Conservation (phyloP, 2,888 invertebrate genomes). For the Cacoxenus indagator region DNA sequence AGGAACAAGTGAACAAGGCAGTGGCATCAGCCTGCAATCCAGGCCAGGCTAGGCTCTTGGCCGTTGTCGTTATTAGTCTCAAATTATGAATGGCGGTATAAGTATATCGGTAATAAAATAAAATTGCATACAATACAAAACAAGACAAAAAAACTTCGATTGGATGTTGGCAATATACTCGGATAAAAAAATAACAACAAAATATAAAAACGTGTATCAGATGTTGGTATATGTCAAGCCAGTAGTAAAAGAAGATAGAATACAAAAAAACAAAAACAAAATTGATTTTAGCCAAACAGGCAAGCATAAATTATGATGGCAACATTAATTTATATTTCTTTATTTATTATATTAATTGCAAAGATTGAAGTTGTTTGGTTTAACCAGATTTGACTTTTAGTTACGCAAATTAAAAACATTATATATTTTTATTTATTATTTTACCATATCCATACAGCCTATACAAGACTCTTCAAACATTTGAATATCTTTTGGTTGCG, state of each 20-base stretch:
- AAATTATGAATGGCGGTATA: slow-evolving; percentile 5
- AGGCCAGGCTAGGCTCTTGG: neutral
- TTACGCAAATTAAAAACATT: too few species aligned
- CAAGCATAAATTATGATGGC: slow-evolving; percentile 18
- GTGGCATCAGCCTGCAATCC: neutral
- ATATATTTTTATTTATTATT: too few species aligned
- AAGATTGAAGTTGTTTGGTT: too few species aligned
- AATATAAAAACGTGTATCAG: slow-evolving; percentile 10
- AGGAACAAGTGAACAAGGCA: neutral
- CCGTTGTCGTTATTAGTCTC: neutral
- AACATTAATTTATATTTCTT: slow-evolving; percentile 20
- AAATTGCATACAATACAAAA: too few species aligned
- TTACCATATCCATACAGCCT: too few species aligned
- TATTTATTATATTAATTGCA: too few species aligned
- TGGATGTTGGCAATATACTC: slow-evolving; percentile 13
- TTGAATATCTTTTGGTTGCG: too few species aligned
- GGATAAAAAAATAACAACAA: slow-evolving; percentile 4
- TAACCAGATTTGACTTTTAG: neutral
- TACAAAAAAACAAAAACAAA: slow-evolving; percentile 2
- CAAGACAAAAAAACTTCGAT: neutral
- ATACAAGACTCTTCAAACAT: too few species aligned
- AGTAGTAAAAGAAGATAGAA: neutral
- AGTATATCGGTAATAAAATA: slow-evolving; percentile 20
- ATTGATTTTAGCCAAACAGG: neutral
- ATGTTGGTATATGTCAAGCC: slow-evolving; percentile 13